Conservation (phyloP, 2,113 vertebrate species). For the Brachypodius melanocephalos region DNA sequence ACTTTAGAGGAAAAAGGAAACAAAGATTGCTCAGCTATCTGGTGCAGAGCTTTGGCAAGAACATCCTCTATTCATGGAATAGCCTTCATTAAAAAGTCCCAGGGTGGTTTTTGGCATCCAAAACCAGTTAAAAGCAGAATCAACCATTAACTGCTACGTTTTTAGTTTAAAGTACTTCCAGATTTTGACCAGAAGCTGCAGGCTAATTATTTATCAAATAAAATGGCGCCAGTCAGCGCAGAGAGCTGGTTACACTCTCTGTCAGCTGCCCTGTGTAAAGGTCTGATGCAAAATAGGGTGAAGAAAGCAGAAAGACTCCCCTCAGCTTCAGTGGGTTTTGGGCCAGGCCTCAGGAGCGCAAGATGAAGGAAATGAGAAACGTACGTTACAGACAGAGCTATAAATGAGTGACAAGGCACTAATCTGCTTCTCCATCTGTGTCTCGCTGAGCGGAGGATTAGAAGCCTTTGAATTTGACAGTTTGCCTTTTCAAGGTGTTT, state of each 20-base stretch:
- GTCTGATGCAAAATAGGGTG: slow-evolving; percentile 10
- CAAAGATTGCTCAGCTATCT: slow-evolving; percentile 49
- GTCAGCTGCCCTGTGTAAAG: neutral
- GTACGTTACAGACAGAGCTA: neutral
- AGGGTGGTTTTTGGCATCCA: slow-evolving; percentile 43
- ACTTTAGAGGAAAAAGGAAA: slow-evolving; percentile 50
- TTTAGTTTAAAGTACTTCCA: slow-evolving; percentile 42
- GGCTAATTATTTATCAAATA: slow-evolving; percentile 18
- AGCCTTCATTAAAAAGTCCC: slow-evolving; percentile 45
- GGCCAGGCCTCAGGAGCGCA: neutral
- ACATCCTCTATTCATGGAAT: slow-evolving; percentile 55
- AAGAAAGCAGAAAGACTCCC: neutral
- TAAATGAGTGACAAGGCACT: slow-evolving; percentile 20
- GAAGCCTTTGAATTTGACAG: neutral
- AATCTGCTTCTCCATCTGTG: slow-evolving; percentile 19
- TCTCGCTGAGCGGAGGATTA: neutral
- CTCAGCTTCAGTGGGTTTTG: neutral
- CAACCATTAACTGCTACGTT: neutral
- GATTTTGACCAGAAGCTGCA: slow-evolving; percentile 2
- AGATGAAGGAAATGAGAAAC: slow-evolving; percentile 29
- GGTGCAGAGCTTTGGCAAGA: slow-evolving; percentile 41
- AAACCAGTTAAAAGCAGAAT: slow-evolving; percentile 48
- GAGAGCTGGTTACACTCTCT: neutral
- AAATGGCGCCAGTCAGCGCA: neutral
- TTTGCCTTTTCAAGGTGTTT: neutral